A percentile compares a stretch with the other conserved stretches of the same genome.
These are phyloP conservation scores for Vultur gryphus DNA, from an alignment of 2,797 vertebrate genomes.

Conservation along the genomic window DNA sequence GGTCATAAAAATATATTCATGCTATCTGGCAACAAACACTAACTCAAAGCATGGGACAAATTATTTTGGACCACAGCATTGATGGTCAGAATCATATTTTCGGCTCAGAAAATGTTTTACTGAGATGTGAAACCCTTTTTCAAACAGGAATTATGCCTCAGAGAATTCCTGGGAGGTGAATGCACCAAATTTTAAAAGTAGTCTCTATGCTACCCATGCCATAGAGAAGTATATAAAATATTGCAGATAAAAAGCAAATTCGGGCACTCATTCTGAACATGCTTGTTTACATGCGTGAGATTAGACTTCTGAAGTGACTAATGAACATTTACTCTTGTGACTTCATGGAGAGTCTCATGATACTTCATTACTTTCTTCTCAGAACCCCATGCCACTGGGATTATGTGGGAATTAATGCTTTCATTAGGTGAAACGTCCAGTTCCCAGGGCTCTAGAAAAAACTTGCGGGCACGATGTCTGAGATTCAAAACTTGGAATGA, in stretches of 20 bases:
- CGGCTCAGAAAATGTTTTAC: background rate
- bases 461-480: background rate
- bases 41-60: background rate
- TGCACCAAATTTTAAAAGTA: background rate
- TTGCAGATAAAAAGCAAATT: background rate
- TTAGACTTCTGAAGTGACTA: background rate
- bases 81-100: background rate
- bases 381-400: background rate
- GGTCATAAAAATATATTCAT: background rate
- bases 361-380: background rate
- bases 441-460: background rate
- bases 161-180: background rate
- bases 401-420: background rate
- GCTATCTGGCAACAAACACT: background rate
- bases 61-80: background rate
- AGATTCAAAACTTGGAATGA: background rate
- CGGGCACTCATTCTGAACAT: background rate
- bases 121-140: background rate
- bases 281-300: background rate
- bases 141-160: background rate
- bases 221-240: background rate
- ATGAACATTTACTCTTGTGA: background rate
- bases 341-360: background rate
- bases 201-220: background rate
- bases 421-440: background rate